phyloP scores from a whole-genome alignment of 2,888 invertebrate genomes.

The Chrysolina oricalcia region DNA sequence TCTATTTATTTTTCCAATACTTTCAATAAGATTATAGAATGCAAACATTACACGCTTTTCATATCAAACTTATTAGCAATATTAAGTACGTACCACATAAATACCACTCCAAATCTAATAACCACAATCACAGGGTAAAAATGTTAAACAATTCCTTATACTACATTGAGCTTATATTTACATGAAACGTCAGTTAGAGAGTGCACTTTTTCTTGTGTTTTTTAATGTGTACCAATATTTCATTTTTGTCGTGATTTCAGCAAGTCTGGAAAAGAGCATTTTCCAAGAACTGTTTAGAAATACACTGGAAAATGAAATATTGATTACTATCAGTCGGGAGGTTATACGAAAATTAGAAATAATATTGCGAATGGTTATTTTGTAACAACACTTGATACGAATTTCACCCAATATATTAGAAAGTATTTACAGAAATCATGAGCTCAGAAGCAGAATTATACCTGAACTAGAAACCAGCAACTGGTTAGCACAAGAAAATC shows the following conservation, averaged over 20 bases:
- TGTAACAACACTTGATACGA: neutral
- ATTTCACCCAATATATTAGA: neutral
- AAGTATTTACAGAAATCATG: too few relatives aligned
- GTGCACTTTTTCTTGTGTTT: neutral
- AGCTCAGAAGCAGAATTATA: too few relatives aligned
- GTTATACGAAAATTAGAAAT: neutral
- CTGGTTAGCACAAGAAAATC: too few relatives aligned
- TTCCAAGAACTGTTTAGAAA: neutral
- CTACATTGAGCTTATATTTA: conserved; percentile 20
- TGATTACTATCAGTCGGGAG: conserved; percentile 3
- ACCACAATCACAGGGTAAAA: conserved; percentile 18
- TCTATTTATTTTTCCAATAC: neutral
- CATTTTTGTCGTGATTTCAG: too few relatives aligned
- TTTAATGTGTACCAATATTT: neutral
- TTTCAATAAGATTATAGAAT: neutral
- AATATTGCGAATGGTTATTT: neutral
- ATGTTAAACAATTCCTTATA: conserved; percentile 13
- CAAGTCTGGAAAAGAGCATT: neutral
- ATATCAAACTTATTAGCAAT: conserved; percentile 22
- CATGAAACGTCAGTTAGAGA: conserved; percentile 6
- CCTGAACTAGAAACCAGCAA: too few relatives aligned
- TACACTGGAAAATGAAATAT: neutral
- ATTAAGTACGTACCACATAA: neutral
- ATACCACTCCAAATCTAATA: conserved; percentile 8
- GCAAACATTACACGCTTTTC: neutral